Evolutionary conservation across 2,113 vertebrate species (phyloP).

Genomic region (Semnornis frantzii): DNA sequence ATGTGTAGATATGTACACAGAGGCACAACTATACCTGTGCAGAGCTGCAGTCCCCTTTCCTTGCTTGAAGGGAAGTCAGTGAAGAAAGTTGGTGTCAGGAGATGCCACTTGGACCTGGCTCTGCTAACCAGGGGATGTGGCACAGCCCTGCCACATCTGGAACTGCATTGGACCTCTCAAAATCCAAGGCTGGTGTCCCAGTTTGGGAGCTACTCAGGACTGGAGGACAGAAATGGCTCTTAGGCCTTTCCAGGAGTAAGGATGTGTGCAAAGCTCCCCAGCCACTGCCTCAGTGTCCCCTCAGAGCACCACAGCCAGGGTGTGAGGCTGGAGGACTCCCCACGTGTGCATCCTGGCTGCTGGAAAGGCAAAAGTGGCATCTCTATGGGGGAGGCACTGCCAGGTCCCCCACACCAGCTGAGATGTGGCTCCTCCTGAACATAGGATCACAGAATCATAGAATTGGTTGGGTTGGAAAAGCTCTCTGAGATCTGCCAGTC

Average conservation of each 20-base stretch:
- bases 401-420: not conserved
- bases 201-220: too few species aligned
- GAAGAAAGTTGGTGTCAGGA: not conserved
- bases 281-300: not conserved
- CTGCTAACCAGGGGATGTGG: not conserved
- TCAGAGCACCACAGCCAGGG: not conserved
- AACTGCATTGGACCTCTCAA: rapidly evolving
- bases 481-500: too few species aligned
- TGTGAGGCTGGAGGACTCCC: not conserved
- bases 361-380: not conserved
- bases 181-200: not conserved
- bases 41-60: not conserved
- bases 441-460: too few species aligned
- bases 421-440: not conserved
- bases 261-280: not conserved
- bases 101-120: not conserved
- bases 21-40: not conserved
- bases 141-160: rapidly evolving
- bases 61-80: not conserved
- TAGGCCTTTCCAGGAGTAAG: too few species aligned
- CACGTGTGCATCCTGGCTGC: not conserved
- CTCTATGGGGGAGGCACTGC: rapidly evolving
- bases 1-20: not conserved
- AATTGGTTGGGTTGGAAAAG: too few species aligned
- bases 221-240: too few species aligned